phyloP scores from a whole-genome alignment of 1,140 invertebrate genomes.

The Magallana ariakensis region DNA sequence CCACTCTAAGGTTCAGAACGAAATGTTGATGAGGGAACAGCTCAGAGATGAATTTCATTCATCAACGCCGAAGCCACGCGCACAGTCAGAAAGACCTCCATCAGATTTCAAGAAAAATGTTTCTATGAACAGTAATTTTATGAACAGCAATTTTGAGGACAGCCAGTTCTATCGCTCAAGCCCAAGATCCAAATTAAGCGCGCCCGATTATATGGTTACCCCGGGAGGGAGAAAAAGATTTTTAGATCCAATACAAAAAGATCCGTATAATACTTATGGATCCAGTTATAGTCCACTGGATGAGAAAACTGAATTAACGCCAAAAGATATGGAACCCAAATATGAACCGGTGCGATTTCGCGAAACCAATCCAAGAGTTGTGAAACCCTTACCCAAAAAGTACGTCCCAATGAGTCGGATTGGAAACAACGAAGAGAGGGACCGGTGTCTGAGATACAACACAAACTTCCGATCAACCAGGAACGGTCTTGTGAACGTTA shows the following conservation, averaged over 20 bases:
- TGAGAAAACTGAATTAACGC: constrained; percentile 28
- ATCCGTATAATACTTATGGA: constrained; percentile 44
- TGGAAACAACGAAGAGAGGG: constrained; percentile 7
- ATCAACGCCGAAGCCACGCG: not conserved
- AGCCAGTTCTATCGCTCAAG: constrained; percentile 16
- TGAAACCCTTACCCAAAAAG: constrained; percentile 47
- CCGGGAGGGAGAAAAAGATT: not conserved
- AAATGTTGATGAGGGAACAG: constrained; percentile 17
- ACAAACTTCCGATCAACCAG: constrained; percentile 47
- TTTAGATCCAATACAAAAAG: not conserved
- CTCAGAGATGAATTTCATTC: not conserved
- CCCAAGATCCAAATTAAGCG: not conserved
- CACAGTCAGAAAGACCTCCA: not conserved
- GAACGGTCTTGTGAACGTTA: constrained; percentile 40
- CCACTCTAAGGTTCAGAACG: constrained; percentile 22
- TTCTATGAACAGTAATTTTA: not conserved
- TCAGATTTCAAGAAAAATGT: not conserved
- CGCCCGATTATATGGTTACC: not conserved
- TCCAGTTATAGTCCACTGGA: constrained; percentile 41
- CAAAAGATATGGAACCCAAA: constrained; percentile 30
- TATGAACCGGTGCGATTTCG: constrained; percentile 45
- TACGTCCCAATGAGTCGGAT: constrained; percentile 42
- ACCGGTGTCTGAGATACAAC: constrained; percentile 32
- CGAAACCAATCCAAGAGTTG: constrained; percentile 40
- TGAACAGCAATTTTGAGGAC: constrained; percentile 25